phyloP scores from a whole-genome alignment of 2,113 vertebrate species.

The Rousettus leschenaultii region DNA sequence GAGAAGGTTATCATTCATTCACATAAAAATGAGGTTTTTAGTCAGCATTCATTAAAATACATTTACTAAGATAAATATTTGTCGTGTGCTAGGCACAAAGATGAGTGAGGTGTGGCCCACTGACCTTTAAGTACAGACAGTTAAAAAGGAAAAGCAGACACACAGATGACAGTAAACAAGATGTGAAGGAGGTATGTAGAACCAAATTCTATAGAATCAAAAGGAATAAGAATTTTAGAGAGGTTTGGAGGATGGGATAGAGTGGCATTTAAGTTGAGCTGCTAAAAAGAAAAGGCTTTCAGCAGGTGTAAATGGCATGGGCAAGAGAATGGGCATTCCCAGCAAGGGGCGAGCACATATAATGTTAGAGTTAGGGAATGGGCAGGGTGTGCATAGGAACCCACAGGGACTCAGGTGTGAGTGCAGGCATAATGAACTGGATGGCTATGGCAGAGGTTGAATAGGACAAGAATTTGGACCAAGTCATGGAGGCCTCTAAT shows the following conservation, averaged over 20 bases:
- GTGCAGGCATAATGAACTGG: not conserved
- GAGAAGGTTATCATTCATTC: not conserved
- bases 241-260: not conserved
- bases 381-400: not conserved
- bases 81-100: not conserved
- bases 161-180: not conserved
- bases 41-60: not conserved
- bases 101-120: not conserved
- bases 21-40: conserved; percentile 5
- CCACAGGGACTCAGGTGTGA: rapidly evolving
- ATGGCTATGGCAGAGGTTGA: not conserved
- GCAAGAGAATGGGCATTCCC: not conserved
- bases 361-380: not conserved
- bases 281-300: not conserved
- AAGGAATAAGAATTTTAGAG: not conserved
- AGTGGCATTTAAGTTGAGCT: not conserved
- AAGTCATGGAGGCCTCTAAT: not conserved
- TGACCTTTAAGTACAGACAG: not conserved
- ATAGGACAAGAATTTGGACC: not conserved
- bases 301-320: not conserved
- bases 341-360: not conserved
- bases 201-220: not conserved
- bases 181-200: not conserved
- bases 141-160: not conserved
- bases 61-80: not conserved